Percentiles rank a stretch among this genome's conserved stretches.
These are phyloP conservation scores for Formica exsecta DNA, from an alignment of 1,140 invertebrate species.

Conservation along the genomic window DNA sequence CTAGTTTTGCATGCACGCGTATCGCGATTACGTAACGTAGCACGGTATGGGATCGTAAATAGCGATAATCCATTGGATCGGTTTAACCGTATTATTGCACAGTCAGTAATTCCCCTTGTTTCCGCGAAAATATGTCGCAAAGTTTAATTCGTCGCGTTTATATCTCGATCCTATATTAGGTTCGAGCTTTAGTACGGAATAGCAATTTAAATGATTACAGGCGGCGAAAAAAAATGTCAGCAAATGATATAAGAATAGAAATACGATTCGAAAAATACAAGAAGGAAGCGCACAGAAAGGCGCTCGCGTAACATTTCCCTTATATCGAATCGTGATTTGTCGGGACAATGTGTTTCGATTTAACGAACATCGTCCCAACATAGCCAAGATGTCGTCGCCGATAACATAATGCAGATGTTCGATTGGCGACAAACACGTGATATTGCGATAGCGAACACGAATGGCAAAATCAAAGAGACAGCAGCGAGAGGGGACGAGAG, in stretches of 20 bases:
- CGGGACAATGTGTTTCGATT: conserved; percentile 72
- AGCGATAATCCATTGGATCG: conserved; percentile 31
- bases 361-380: conserved; percentile 69
- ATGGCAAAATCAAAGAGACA: conserved; percentile 50
- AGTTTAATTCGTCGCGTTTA: conserved; percentile 9
- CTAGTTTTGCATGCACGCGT: background rate
- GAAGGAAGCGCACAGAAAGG: conserved; percentile 31
- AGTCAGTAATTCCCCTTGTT: background rate
- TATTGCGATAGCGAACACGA: conserved; percentile 58
- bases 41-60: background rate
- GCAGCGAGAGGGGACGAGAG: conserved; percentile 1
- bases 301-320: conserved; percentile 41
- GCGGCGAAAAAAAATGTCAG: background rate
- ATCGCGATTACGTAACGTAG: background rate
- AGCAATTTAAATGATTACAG: conserved; percentile 38
- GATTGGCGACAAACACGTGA: conserved; percentile 66
- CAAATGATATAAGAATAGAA: conserved; percentile 18
- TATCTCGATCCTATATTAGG: background rate
- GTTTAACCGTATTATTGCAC: conserved; percentile 1
- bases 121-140: conserved; percentile 10
- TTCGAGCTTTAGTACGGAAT: background rate
- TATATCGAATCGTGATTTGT: conserved; percentile 54
- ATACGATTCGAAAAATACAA: conserved; percentile 39
- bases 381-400: conserved; percentile 61
- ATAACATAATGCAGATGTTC: conserved; percentile 75